Conservation (phyloP, 2,113 vertebrate genomes). For the Buteo buteo region DNA sequence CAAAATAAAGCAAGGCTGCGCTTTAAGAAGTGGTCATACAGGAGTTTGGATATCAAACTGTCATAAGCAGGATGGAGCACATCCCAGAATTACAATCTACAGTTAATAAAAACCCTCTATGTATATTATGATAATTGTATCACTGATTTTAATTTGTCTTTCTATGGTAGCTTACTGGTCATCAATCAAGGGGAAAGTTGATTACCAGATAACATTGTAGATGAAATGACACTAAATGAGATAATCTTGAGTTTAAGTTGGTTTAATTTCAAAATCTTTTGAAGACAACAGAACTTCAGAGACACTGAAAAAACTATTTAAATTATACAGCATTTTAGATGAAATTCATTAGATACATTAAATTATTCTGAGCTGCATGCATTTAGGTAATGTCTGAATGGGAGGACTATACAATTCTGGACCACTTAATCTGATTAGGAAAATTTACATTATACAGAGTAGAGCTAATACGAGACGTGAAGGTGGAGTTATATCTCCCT, state of each 20-base stretch:
- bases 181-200: background rate
- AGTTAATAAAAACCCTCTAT: background rate
- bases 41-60: background rate
- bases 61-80: background rate
- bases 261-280: background rate
- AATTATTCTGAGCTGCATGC: background rate
- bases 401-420: background rate
- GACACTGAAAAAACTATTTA: background rate
- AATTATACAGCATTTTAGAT: conserved; percentile 8
- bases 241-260: background rate
- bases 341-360: background rate
- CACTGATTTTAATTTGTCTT: background rate
- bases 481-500: background rate
- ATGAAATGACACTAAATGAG: background rate
- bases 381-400: conserved; percentile 11
- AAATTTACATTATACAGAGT: background rate
- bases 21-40: background rate
- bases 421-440: conserved; percentile 22
- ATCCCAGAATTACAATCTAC: background rate
- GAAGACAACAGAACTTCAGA: background rate
- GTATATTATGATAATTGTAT: background rate
- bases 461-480: background rate
- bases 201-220: background rate
- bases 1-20: background rate
- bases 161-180: background rate